Evolutionary conservation across 1,140 invertebrate species (phyloP).

Genomic region (Geopemphigus sp.): DNA sequence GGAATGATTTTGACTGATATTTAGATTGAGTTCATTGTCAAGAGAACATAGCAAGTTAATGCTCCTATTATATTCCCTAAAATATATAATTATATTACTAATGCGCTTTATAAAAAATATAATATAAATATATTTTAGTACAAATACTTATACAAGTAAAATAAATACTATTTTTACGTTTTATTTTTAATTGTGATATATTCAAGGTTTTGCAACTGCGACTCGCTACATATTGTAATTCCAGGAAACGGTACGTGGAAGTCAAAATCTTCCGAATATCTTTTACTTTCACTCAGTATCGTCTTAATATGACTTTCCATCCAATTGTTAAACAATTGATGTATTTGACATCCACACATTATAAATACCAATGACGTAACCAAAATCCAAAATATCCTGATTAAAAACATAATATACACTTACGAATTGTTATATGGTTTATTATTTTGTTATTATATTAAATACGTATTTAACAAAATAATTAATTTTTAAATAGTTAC

Average conservation of each 20-base stretch:
- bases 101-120: background rate
- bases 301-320: conserved; percentile 34
- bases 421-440: too few species aligned
- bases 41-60: background rate
- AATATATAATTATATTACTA: background rate
- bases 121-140: background rate
- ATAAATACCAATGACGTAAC: conserved; percentile 51
- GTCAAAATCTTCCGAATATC: conserved; percentile 29
- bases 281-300: conserved; percentile 36
- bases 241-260: conserved; percentile 50
- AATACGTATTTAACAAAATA: too few species aligned
- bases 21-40: conserved; percentile 32
- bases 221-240: conserved; percentile 51
- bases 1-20: background rate
- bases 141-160: background rate
- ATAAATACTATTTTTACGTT: background rate
- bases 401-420: conserved; percentile 10
- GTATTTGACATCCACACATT: conserved; percentile 44
- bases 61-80: conserved; percentile 7
- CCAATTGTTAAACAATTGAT: conserved; percentile 40
- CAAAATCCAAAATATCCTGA: conserved; percentile 50
- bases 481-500: too few species aligned
- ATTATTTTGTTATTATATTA: too few species aligned
- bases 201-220: conserved; percentile 8
- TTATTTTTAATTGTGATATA: background rate